phyloP scores from a whole-genome alignment of 2,888 invertebrate species.

The Pocota personata region DNA sequence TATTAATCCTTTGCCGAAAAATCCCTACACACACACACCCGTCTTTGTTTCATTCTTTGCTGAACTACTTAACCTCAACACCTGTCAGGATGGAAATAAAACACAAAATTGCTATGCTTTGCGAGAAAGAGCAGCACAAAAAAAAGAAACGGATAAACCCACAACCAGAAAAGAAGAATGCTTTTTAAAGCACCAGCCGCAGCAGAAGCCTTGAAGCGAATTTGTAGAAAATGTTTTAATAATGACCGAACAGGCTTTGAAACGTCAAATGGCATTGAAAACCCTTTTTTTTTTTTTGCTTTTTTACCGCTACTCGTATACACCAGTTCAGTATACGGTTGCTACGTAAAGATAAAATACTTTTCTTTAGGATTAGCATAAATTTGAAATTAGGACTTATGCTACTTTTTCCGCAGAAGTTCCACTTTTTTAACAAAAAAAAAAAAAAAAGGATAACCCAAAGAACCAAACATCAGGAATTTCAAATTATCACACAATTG shows the following conservation, averaged over 20 bases:
- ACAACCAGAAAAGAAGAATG: constrained; percentile 1
- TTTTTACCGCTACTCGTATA: neutral
- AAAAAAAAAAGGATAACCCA: constrained; percentile 1
- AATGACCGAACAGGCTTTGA: constrained; percentile 52
- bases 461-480: constrained; percentile 59
- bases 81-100: constrained; percentile 65
- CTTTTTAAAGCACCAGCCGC: constrained; percentile 10
- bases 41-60: constrained; percentile 9
- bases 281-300: constrained; percentile 27
- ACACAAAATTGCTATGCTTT: constrained; percentile 32
- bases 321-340: neutral
- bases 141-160: neutral
- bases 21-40: neutral
- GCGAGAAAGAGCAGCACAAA: neutral
- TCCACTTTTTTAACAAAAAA: constrained; percentile 22
- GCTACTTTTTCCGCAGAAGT: constrained; percentile 39
- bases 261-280: constrained; percentile 49
- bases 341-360: constrained; percentile 61
- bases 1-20: constrained; percentile 37
- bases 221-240: constrained; percentile 64
- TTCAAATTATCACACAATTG: constrained; percentile 67
- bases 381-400: constrained; percentile 68
- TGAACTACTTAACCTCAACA: constrained; percentile 66
- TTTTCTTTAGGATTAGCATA: constrained; percentile 58
- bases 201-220: constrained; percentile 25